A percentile compares a stretch with the other conserved stretches of the same genome.
These are phyloP conservation scores for Girardinichthys multiradiatus DNA, from an alignment of 2,113 vertebrate species.

Conservation along the genomic window DNA sequence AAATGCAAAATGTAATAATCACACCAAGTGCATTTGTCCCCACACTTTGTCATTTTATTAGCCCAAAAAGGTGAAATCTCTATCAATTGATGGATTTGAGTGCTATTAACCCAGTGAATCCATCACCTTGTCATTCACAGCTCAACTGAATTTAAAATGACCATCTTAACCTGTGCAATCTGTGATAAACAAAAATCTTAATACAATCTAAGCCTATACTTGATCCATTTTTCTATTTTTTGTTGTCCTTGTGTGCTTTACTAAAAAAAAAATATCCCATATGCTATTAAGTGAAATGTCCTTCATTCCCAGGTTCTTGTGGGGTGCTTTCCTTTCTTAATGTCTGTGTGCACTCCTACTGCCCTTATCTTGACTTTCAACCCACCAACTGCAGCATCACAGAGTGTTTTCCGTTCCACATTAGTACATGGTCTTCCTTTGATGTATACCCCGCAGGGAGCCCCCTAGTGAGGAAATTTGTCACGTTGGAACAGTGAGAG, in stretches of 20 bases:
- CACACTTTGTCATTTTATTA: too few relatives aligned
- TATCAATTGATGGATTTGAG: too few relatives aligned
- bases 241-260: not conserved
- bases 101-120: too few relatives aligned
- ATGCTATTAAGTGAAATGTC: not conserved
- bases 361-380: slow-evolving; percentile 53
- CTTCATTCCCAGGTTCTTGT: slow-evolving; percentile 41
- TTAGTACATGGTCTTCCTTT: slow-evolving; percentile 62
- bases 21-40: not conserved
- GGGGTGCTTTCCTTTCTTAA: slow-evolving; percentile 18
- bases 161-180: slow-evolving; percentile 27
- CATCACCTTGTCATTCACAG: not conserved
- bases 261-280: not conserved
- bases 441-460: slow-evolving; percentile 55
- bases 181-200: slow-evolving; percentile 8
- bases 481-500: slow-evolving; percentile 23
- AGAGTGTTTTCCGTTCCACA: slow-evolving; percentile 50
- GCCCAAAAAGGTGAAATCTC: not conserved
- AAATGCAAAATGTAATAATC: too few relatives aligned
- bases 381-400: slow-evolving; percentile 48
- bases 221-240: not conserved
- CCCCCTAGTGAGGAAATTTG: slow-evolving; percentile 47
- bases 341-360: slow-evolving; percentile 27
- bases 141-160: slow-evolving; percentile 12
- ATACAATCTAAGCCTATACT: not conserved